A percentile compares a stretch with the other conserved stretches of the same genome.
These are phyloP conservation scores for Bradypus variegatus DNA, from an alignment of 2,797 vertebrate species.

Conservation along the genomic window DNA sequence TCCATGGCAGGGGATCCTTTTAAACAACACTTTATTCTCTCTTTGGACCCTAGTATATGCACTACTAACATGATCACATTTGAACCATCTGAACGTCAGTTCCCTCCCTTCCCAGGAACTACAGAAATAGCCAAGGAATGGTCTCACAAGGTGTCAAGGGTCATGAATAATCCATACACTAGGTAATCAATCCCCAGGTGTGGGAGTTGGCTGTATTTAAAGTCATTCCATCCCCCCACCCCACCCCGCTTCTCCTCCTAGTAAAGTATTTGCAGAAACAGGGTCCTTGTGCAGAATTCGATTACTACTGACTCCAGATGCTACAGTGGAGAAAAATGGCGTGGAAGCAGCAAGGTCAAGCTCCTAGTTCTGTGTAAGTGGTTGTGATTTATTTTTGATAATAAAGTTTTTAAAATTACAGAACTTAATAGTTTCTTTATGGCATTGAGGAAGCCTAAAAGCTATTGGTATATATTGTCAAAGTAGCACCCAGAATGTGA, in stretches of 20 bases:
- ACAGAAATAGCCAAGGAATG: neutral
- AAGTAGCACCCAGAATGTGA: neutral
- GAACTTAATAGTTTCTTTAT: neutral
- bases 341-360: neutral
- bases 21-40: slow-evolving; percentile 20
- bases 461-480: neutral
- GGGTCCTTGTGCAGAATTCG: neutral
- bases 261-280: slow-evolving; percentile 18
- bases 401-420: slow-evolving; percentile 11
- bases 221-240: neutral
- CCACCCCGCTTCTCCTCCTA: neutral
- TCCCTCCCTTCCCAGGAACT: neutral
- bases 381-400: neutral
- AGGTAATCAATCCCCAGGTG: neutral
- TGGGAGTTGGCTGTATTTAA: slow-evolving; percentile 12
- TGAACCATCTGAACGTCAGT: slow-evolving; percentile 24
- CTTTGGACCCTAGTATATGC: neutral
- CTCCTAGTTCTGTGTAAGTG: neutral
- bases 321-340: slow-evolving; percentile 9
- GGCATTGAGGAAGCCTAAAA: neutral
- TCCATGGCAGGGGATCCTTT: neutral
- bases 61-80: neutral
- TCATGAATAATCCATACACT: slow-evolving; percentile 24
- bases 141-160: neutral
- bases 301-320: slow-evolving; percentile 33